Percentiles rank a stretch among this genome's conserved stretches.
Conservation (phyloP, 2,113 vertebrate species). For the Macrotis lagotis region DNA sequence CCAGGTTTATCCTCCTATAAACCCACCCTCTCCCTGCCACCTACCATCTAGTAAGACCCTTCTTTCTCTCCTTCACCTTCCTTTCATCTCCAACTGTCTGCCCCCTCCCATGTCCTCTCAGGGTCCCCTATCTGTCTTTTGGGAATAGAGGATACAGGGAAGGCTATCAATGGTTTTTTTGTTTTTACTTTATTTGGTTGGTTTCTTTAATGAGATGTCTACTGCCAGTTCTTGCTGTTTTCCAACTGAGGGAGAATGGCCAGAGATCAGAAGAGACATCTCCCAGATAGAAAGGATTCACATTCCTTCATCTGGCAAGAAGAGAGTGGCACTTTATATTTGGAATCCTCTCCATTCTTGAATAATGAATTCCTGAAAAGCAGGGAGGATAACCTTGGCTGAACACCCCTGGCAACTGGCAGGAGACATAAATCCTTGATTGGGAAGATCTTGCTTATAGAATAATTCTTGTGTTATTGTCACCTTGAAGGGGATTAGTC, state of each 20-base stretch:
- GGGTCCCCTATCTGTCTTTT: neutral
- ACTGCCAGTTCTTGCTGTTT: neutral
- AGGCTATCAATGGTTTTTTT: neutral
- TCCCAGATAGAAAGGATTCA: neutral
- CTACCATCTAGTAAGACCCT: neutral
- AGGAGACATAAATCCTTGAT: neutral
- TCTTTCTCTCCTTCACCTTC: neutral
- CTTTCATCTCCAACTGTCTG: neutral
- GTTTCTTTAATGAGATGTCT: too few species aligned
- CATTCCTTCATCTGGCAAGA: neutral
- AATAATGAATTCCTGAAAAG: neutral
- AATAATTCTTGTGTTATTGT: neutral
- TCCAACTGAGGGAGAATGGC: neutral
- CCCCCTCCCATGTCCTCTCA: neutral
- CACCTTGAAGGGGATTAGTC: neutral
- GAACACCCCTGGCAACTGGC: neutral
- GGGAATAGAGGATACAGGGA: neutral
- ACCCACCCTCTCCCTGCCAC: neutral
- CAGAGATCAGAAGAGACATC: neutral
- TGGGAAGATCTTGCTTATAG: neutral
- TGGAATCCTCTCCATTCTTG: neutral
- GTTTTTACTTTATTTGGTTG: neutral
- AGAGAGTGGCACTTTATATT: neutral
- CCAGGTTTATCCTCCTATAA: neutral
- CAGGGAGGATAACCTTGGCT: neutral